Base-by-base conservation (phyloP, 1,140 invertebrate species). In the Zaprionus davidi region DNA sequence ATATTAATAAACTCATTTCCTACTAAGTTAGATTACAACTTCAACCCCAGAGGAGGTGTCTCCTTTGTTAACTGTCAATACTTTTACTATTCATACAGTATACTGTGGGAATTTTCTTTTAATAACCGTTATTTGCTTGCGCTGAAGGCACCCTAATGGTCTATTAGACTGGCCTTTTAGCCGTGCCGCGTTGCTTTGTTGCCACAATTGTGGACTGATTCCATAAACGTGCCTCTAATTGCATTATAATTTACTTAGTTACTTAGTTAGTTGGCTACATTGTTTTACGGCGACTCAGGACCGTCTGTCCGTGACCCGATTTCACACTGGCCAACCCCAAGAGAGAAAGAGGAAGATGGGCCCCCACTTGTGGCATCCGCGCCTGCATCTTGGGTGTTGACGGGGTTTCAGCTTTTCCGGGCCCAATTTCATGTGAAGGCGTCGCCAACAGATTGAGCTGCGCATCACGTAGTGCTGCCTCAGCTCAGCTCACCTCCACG, bases 391-490 rank as follows among this genome's bases (percentile, higher is more conserved):
- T 46, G 13, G 12, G 36, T 38, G 36, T 57, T 9, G 17, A 28
- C 24, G 20, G 17, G 31, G 3, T 51, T 46, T 57, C 31, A 64
- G 53, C 22, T 68, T 68, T 60, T 34, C 59, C 51, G 49, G 12
- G 67, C 31, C 53, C 24, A 75, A 31, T 64, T 70, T 44, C 13
- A 17, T 1, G 11, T 3, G 36, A 12, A n/a, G 22, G 7, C 13
- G 38, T 56, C 51, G 64, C 24, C 44, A 13, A 11, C 34, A 34
- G 41, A 64, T 76, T 76, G 67, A 59, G 51, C 53, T 76, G 73
- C 68, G 38, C 36, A 69, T 71, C 73, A 76, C 73, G 73, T 76
- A 76, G 53, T 55, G 44, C 41, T 49, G 46, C 46, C 38, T 71
- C 69, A 64, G 20, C 31, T 53, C 41, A 44, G 41, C 41, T 44